Percentiles rank a stretch among this genome's conserved stretches.
These are phyloP conservation scores for Manis javanica DNA, from an alignment of 2,797 vertebrate species.

Conservation along the genomic window DNA sequence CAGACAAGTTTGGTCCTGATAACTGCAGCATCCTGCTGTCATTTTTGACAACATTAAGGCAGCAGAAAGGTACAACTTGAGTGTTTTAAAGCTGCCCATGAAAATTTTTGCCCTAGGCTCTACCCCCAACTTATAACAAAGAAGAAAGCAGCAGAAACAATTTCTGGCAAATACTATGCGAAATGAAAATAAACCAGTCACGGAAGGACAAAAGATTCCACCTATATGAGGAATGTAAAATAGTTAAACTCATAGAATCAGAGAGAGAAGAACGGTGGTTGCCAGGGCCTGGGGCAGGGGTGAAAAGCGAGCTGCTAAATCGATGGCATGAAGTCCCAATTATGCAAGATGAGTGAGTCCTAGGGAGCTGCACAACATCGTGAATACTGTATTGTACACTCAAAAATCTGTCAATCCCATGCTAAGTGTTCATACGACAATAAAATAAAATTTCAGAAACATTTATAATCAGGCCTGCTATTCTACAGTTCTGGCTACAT, in stretches of 20 bases:
- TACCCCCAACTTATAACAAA: background rate
- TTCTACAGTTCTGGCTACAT: background rate
- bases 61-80: background rate
- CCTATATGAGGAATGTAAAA: background rate
- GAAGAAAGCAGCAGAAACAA: constrained; percentile 41
- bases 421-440: constrained; percentile 5
- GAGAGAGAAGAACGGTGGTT: background rate
- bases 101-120: constrained; percentile 2
- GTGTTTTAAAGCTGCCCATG: background rate
- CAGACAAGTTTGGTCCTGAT: background rate
- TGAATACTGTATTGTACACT: background rate
- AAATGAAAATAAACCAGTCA: constrained; percentile 13
- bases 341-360: background rate
- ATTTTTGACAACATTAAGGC: constrained; percentile 9
- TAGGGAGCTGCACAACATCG: background rate
- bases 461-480: background rate
- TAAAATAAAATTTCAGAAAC: constrained; percentile 27
- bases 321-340: background rate
- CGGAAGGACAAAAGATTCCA: background rate
- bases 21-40: constrained; percentile 2
- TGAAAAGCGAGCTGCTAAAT: background rate
- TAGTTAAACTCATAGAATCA: background rate
- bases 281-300: background rate
- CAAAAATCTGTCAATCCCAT: background rate
- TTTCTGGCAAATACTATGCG: background rate